Conservation (phyloP, 2,797 vertebrate species). For the Lepus townsendii region DNA sequence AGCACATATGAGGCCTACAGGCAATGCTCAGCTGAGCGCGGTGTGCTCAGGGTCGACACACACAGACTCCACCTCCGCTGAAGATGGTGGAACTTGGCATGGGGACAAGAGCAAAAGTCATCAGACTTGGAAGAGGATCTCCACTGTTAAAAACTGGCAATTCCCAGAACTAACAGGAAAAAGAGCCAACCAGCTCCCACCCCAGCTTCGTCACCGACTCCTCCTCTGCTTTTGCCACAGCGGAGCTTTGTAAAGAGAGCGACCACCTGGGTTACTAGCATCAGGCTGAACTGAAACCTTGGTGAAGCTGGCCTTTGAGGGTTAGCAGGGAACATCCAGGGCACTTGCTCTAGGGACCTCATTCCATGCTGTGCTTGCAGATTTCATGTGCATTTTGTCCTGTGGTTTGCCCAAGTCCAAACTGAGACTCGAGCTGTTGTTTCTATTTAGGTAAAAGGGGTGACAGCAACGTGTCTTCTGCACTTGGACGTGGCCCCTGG, state of each 20-base stretch:
- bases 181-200: neutral
- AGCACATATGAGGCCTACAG: neutral
- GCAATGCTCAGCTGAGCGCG: neutral
- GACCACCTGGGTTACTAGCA: neutral
- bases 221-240: neutral
- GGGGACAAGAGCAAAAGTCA: neutral
- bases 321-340: constrained; percentile 7
- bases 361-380: constrained; percentile 62
- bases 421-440: constrained; percentile 68
- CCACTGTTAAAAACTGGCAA: neutral
- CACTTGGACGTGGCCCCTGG: neutral
- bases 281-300: neutral
- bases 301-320: neutral
- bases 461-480: neutral
- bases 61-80: neutral
- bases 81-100: neutral
- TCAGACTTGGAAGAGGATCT: neutral
- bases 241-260: neutral
- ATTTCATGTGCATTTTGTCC: constrained; percentile 75
- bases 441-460: constrained; percentile 69
- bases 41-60: neutral
- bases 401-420: constrained; percentile 65
- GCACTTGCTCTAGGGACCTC: neutral
- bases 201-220: neutral
- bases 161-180: neutral